Evolutionary conservation across 2,113 vertebrate genomes (phyloP), one percentile per base, ranked within the genome.

Genomic region (Puntigrus tetrazona): DNA sequence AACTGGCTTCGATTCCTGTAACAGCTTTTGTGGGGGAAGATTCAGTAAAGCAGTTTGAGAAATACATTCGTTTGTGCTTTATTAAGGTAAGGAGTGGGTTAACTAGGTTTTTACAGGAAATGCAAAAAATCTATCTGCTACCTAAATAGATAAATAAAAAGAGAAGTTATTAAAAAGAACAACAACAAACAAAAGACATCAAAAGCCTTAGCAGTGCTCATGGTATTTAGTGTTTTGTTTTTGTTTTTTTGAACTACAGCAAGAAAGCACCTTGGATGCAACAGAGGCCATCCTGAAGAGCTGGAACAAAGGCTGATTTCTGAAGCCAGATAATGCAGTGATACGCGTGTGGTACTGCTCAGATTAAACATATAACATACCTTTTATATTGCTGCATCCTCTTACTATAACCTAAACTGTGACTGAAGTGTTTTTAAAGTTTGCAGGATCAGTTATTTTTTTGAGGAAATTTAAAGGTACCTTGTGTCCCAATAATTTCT

Each of bases 51-150:
- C 90, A 96, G 1, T 99, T 99, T 93, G 97, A 99, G 91, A 98
- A 97, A 92, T 98, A 97, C 34, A 96, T 99, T 81, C 95, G 97
- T 1, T 94, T 99, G 83, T 99, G 97, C 88, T 99, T 99, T 90
- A 98, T 99, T 87, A 99, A 99, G 96, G 98, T 99, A 95, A 95
- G 45, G 11, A 47, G 31, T 27, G 27, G 27, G 18, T 86, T 63
- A 7, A 47, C 5, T n/a, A 45, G 5, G 38, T 7, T 22, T 75
- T 14, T 76, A n/a, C 20, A 10, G 22, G 27, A 52, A 50, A 81
- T 63, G 11, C 9, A 43, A 38, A 77, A 55, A 7, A 20, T 29
- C 4, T 27, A 41, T 29, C 1, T 38, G 13, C 25, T 61, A 25
- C 25, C 10, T 43, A 41, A 41, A 72, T 34, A 4, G 16, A 16